These are phyloP conservation scores for Drosophila subquinaria DNA, from an alignment of 2,888 invertebrate genomes.

Conservation along the genomic window DNA sequence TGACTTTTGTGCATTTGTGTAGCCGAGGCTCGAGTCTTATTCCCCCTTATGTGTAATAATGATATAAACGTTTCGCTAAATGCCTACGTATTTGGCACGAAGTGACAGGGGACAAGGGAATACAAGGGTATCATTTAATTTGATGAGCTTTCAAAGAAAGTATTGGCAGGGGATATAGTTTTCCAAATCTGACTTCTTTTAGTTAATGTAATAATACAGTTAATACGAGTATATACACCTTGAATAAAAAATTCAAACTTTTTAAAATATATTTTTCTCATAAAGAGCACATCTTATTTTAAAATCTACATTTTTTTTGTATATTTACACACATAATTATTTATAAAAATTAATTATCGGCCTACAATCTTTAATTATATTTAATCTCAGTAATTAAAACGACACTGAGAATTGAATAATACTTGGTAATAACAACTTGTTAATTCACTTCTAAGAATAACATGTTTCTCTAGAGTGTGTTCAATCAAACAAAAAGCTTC, in stretches of 20 bases:
- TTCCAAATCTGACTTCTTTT: background rate
- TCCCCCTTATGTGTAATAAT: constrained; percentile 76
- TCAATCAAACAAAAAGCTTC: background rate
- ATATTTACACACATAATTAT: background rate
- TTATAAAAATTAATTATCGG: background rate
- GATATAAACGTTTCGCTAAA: constrained; percentile 84
- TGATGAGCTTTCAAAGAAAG: constrained; percentile 53
- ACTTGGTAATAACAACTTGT: background rate
- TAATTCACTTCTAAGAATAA: background rate
- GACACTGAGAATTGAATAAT: background rate
- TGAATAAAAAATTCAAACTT: no score
- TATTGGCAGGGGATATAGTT: background rate
- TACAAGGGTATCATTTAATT: constrained; percentile 62
- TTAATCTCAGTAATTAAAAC: background rate
- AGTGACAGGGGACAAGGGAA: constrained; percentile 16
- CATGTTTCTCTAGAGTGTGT: background rate
- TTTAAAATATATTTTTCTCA: no score
- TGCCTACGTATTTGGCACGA: constrained; percentile 75
- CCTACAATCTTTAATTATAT: background rate
- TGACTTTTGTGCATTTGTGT: constrained; percentile 63
- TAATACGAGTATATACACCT: no score
- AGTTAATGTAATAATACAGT: no score
- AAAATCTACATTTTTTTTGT: no score
- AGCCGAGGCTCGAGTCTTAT: background rate
- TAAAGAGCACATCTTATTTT: no score